These are phyloP conservation scores for Takifugu bimaculatus DNA, from an alignment of 2,113 vertebrate species.

Conservation along the genomic window DNA sequence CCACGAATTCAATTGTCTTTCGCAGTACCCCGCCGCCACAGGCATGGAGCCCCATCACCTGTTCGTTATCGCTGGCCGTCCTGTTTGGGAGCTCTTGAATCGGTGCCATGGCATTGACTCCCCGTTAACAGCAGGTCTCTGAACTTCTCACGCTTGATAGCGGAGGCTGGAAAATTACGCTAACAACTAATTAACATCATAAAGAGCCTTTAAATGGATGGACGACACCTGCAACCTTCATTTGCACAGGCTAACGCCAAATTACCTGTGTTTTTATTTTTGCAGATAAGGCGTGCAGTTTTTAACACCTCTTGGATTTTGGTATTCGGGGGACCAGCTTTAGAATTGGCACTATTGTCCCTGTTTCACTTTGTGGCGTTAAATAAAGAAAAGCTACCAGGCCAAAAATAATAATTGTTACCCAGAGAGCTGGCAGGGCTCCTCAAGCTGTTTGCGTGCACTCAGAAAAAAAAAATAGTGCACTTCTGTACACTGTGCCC, in stretches of 20 bases:
- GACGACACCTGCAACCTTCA: slow-evolving; percentile 77
- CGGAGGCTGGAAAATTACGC: slow-evolving; percentile 71
- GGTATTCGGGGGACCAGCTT: slow-evolving; percentile 34
- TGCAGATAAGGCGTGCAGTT: slow-evolving; percentile 65
- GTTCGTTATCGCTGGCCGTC: slow-evolving; percentile 74
- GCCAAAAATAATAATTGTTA: slow-evolving; percentile 62
- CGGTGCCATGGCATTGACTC: slow-evolving; percentile 69
- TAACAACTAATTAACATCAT: slow-evolving; percentile 82
- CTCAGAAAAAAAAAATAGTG: slow-evolving; percentile 40
- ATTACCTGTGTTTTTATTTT: slow-evolving; percentile 77
- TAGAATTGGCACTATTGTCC: slow-evolving; percentile 37
- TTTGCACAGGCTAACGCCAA: slow-evolving; percentile 73
- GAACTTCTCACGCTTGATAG: slow-evolving; percentile 75
- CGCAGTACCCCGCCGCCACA: slow-evolving; percentile 72
- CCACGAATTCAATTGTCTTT: slow-evolving; percentile 75
- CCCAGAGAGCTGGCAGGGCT: slow-evolving; percentile 57
- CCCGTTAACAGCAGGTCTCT: slow-evolving; percentile 72
- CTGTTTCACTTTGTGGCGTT: slow-evolving; percentile 42
- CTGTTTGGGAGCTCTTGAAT: slow-evolving; percentile 73
- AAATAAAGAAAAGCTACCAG: slow-evolving; percentile 47
- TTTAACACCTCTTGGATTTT: slow-evolving; percentile 46
- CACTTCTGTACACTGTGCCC: slow-evolving; percentile 46
- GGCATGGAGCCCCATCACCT: slow-evolving; percentile 75
- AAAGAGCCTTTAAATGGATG: slow-evolving; percentile 71
- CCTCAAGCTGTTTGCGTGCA: slow-evolving; percentile 49